phyloP scores from a whole-genome alignment of 2,113 vertebrate species.

The Sapayoa aenigma region DNA sequence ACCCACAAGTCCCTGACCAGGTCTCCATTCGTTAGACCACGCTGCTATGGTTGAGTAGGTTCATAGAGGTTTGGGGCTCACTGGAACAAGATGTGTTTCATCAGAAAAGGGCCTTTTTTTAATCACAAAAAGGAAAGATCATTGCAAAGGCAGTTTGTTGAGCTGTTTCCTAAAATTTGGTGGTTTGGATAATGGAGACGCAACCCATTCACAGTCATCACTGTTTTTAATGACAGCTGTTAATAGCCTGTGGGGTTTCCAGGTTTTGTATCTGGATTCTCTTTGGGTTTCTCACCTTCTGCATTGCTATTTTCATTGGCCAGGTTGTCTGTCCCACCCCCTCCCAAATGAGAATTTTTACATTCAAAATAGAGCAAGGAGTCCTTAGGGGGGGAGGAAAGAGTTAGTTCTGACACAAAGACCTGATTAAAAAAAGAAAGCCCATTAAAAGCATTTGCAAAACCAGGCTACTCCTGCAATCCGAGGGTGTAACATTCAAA shows the following conservation, averaged over 20 bases:
- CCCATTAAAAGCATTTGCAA: conserved; percentile 28
- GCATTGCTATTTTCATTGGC: background rate
- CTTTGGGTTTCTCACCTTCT: background rate
- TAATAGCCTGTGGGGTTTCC: background rate
- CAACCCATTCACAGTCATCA: background rate
- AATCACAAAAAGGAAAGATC: background rate
- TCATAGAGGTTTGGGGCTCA: background rate
- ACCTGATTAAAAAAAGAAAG: conserved; percentile 65
- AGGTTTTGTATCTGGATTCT: background rate
- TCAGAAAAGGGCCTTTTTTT: background rate
- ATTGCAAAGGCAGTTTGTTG: background rate
- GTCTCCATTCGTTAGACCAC: background rate
- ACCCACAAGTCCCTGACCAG: background rate
- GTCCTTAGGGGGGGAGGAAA: conserved; percentile 8
- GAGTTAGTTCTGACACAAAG: conserved; percentile 45
- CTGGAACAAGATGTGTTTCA: background rate
- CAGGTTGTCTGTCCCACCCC: background rate
- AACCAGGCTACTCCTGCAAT: conserved; percentile 40
- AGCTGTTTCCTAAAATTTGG: background rate
- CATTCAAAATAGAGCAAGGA: conserved; percentile 56
- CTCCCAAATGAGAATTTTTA: background rate
- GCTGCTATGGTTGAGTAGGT: background rate
- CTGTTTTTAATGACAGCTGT: conserved; percentile 4
- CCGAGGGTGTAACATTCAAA: background rate
- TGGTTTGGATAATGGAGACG: background rate